Conservation (phyloP, 2,797 vertebrate genomes). For the Pangasius mekongensis region DNA sequence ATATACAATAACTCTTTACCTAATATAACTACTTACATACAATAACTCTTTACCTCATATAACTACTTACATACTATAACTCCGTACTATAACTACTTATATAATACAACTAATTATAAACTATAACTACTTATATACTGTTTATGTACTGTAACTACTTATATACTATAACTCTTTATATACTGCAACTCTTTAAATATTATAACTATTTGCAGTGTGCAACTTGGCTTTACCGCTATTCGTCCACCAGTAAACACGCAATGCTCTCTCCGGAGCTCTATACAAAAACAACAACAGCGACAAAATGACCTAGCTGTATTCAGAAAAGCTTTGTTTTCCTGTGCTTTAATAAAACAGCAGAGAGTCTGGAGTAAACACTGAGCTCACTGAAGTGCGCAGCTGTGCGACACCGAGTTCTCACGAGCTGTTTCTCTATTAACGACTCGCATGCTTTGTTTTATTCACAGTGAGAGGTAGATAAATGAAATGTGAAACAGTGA, state of each 20-base stretch:
- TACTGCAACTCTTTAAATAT: too few relatives aligned
- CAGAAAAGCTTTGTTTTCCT: background rate
- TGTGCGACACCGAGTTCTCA: background rate
- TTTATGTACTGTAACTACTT: too few relatives aligned
- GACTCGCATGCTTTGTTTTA: background rate
- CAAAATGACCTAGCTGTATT: background rate
- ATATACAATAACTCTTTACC: too few relatives aligned
- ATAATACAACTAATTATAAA: too few relatives aligned
- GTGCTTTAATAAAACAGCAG: too few relatives aligned
- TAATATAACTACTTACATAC: too few relatives aligned
- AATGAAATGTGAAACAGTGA: background rate
- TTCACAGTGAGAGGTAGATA: background rate
- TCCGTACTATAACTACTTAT: background rate
- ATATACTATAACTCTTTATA: too few relatives aligned
- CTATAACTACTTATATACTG: background rate
- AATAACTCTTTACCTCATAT: too few relatives aligned
- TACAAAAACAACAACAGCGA: background rate
- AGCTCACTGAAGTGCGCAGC: background rate
- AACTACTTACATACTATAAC: too few relatives aligned
- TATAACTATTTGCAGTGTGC: background rate
- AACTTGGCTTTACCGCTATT: background rate
- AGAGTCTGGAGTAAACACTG: background rate
- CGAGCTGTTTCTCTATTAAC: background rate
- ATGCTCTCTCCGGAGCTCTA: background rate
- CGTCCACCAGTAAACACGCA: too few relatives aligned